Evolutionary conservation across 2,797 vertebrate species (phyloP).

Genomic region (Peromyscus aztecus): DNA sequence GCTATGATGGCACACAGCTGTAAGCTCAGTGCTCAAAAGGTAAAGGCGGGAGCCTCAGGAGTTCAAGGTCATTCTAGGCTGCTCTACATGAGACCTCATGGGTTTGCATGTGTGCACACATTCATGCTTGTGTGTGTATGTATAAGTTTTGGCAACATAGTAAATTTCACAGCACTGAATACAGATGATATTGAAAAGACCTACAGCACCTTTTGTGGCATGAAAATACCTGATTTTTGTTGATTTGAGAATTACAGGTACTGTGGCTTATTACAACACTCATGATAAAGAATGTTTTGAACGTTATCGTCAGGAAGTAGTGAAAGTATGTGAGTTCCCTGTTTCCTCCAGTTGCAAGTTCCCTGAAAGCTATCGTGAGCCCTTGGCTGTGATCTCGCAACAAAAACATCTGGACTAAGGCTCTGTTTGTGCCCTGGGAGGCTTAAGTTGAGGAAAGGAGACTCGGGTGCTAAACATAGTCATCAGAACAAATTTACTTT

Average conservation of each 20-base stretch:
- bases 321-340: background rate
- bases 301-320: background rate
- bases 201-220: conserved; percentile 34
- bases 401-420: conserved; percentile 2
- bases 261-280: conserved; percentile 6
- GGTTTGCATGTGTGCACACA: background rate
- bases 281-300: background rate
- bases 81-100: background rate
- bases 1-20: background rate
- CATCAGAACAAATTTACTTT: conserved; percentile 38
- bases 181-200: conserved; percentile 48
- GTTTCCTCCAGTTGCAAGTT: background rate
- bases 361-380: background rate
- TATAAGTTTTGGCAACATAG: conserved; percentile 11
- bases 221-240: conserved; percentile 47
- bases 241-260: conserved; percentile 49
- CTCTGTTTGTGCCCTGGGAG: background rate
- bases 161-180: conserved; percentile 40
- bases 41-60: background rate
- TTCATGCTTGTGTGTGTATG: background rate
- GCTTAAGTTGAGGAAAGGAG: conserved; percentile 27
- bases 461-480: conserved; percentile 43
- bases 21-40: background rate
- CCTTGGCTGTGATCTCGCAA: conserved; percentile 47
- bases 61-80: background rate